Percentiles rank a stretch among this genome's conserved stretches.
Conservation (phyloP, 2,888 invertebrate species). For the Thera britannica region DNA sequence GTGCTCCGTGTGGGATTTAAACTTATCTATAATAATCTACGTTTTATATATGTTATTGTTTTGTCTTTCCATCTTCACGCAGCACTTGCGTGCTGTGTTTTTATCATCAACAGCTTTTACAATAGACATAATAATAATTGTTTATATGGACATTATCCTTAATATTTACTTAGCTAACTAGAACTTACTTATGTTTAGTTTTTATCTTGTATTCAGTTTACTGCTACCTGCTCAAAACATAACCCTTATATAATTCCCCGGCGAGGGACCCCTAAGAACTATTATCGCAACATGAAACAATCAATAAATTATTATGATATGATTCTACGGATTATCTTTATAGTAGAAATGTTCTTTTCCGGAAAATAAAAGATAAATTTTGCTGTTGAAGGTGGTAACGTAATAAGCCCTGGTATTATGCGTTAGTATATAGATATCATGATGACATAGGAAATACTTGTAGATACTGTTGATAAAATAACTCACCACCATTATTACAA, state of each 20-base stretch:
- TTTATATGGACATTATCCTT: no score
- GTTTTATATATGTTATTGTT: constrained; percentile 31
- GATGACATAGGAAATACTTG: constrained; percentile 22
- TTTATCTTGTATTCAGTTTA: no score
- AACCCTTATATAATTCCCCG: no score
- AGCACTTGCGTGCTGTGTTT: constrained; percentile 16
- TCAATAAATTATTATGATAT: no score
- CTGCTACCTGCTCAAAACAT: no score
- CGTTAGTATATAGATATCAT: constrained; percentile 1
- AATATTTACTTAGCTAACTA: no score
- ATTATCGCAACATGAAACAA: no score
- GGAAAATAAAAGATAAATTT: not conserved
- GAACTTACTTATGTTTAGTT: no score
- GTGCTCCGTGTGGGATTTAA: constrained; percentile 15
- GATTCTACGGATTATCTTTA: no score
- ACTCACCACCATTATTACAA: constrained; percentile 27
- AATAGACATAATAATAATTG: no score
- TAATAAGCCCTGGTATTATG: not conserved
- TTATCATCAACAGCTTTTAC: constrained; percentile 8
- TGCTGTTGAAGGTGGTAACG: not conserved
- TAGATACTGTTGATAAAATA: constrained; percentile 36
- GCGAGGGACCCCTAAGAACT: no score
- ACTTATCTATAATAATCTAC: constrained; percentile 21
- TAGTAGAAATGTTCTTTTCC: no score
- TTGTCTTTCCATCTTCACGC: constrained; percentile 25